Conservation (phyloP, 30 jellyfish, hydroid and myxozoan genomes). For the Turritopsis rubra region DNA sequence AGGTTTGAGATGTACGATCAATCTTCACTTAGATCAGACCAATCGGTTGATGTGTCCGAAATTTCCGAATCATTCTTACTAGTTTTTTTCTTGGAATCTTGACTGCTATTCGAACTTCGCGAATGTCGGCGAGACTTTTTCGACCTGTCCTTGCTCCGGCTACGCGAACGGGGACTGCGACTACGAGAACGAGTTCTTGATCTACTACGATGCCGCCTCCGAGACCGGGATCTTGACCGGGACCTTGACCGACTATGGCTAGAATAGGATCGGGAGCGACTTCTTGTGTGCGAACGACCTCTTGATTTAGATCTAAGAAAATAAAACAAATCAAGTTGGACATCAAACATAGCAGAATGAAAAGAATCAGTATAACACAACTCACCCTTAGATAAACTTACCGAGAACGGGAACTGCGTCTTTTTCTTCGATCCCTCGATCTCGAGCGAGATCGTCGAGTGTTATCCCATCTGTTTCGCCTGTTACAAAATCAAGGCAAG, state of each 20-base stretch:
- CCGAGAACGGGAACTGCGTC: conserved; percentile 4
- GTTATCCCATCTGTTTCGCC: conserved; percentile 26
- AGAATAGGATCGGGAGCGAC: conserved; percentile 15
- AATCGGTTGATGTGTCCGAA: conserved; percentile 37
- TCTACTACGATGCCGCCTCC: conserved; percentile 29
- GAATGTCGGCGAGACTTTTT: conserved; percentile 33
- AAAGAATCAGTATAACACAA: not conserved
- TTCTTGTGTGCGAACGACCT: conserved; percentile 34
- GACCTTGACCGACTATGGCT: conserved; percentile 46
- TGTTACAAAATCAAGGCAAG: conserved; percentile 2
- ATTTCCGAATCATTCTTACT: conserved; percentile 15
- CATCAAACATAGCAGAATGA: not conserved
- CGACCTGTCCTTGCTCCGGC: conserved; percentile 16
- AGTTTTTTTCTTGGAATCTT: conserved; percentile 15
- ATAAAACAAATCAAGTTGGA: not conserved
- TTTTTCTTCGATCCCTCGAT: conserved; percentile 12
- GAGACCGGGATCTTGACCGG: conserved; percentile 49
- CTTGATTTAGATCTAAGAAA: conserved; percentile 9
- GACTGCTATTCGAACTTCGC: conserved; percentile 33
- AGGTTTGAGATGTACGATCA: not conserved
- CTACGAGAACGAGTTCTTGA: conserved; percentile 27
- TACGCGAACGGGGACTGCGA: conserved; percentile 10
- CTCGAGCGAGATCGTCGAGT: conserved; percentile 36
- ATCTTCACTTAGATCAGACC: conserved; percentile 51
- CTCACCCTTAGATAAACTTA: not conserved